These are phyloP conservation scores for Mormyrus lacerda DNA, from an alignment of 2,113 vertebrate genomes.

Conservation along the genomic window DNA sequence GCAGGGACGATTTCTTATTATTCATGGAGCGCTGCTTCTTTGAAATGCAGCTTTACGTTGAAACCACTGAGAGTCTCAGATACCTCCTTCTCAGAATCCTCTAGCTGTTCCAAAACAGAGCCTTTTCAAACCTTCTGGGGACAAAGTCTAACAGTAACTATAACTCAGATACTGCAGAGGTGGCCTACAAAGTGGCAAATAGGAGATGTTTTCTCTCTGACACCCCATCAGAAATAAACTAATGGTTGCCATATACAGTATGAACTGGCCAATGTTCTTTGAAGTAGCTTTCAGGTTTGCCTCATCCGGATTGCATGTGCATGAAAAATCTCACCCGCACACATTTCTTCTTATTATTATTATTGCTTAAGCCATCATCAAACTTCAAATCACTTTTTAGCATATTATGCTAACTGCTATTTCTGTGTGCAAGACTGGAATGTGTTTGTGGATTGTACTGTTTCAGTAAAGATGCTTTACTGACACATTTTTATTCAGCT, in stretches of 20 bases:
- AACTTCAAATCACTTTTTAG: background rate
- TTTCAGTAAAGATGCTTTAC: background rate
- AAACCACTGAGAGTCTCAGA: constrained; percentile 7
- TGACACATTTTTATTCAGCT: background rate
- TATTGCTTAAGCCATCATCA: background rate
- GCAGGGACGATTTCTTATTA: background rate
- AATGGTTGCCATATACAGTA: background rate
- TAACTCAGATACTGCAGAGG: background rate
- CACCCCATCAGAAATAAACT: background rate
- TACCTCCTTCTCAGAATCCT: background rate
- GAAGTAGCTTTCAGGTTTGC: background rate
- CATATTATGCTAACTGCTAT: background rate
- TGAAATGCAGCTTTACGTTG: background rate
- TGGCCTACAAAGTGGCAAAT: background rate
- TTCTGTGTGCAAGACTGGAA: background rate
- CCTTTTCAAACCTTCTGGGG: background rate
- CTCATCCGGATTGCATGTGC: background rate
- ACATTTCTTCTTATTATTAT: background rate
- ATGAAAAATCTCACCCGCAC: background rate
- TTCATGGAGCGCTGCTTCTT: background rate
- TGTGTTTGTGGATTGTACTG: background rate
- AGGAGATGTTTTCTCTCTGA: background rate
- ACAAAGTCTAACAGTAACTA: background rate
- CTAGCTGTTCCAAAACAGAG: background rate
- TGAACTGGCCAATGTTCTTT: background rate